phyloP scores from a whole-genome alignment of 2,113 vertebrate species.

The Sceloporus tristichus region DNA sequence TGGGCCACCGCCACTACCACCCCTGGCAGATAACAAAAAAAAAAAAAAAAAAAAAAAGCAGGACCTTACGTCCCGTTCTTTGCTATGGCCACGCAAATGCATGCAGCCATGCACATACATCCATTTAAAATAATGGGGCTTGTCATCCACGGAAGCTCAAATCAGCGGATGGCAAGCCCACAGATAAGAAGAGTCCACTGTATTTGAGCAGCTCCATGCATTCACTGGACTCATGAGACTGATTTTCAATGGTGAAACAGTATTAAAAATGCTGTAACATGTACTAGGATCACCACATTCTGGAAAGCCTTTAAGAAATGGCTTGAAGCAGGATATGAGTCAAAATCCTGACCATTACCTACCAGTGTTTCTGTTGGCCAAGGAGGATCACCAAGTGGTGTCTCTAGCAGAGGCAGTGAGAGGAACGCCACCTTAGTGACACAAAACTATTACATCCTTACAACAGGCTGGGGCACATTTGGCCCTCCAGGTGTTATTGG shows the following conservation, averaged over 20 bases:
- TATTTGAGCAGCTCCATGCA: too few relatives aligned
- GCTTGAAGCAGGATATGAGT: not conserved
- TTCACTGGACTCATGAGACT: too few relatives aligned
- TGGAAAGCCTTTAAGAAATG: constrained; percentile 9
- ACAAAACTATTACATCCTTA: not conserved
- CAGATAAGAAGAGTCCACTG: too few relatives aligned
- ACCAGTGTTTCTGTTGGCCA: not conserved
- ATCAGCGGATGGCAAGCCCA: too few relatives aligned
- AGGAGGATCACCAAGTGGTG: not conserved
- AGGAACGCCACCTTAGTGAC: not conserved
- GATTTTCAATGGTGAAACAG: not conserved
- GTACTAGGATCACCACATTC: not conserved
- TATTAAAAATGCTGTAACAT: not conserved
- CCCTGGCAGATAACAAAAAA: too few relatives aligned
- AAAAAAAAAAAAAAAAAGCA: too few relatives aligned
- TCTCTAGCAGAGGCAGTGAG: not conserved
- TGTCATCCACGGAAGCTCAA: too few relatives aligned
- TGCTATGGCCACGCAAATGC: too few relatives aligned
- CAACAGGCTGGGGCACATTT: not conserved
- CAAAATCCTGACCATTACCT: not conserved
- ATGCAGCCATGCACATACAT: too few relatives aligned
- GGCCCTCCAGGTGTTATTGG: not conserved
- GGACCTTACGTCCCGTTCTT: too few relatives aligned
- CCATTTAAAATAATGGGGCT: too few relatives aligned
- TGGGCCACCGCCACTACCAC: too few relatives aligned